Evolutionary conservation across 2,113 vertebrate genomes (phyloP), one percentile per base, ranked within the genome.

Genomic region (Polyodon spathula): DNA sequence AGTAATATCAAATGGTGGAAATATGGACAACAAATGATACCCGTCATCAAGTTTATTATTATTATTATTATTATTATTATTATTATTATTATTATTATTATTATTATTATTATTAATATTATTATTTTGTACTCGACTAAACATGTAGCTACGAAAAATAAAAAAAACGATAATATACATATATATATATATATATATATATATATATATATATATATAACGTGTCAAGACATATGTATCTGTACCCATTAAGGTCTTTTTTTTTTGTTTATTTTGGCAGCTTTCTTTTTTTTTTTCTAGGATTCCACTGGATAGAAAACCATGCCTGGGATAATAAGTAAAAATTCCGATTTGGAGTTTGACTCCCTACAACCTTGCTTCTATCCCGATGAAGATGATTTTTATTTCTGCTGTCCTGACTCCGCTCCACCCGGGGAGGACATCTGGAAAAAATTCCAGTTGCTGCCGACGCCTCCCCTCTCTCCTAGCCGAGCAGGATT

Each of bases 401-500:
- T 97, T 90, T 98, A 97, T 78, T 84, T 91, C 71, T 92, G 93
- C 77, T 93, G 92, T 76, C 94, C 95, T 40, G 94, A 96, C 83
- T 91, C 90, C 54, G 92, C 92, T 65, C 94, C 95, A 67, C 96
- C 94, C 40, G 94, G 96, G 66, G 96, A 98, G 84, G 96, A 98
- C 92, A 98, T 98, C 90, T 98, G 96, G 96, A 98, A 98, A 87
- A 98, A 98, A 92, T 98, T 98, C 81, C 93, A 97, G 86, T 78
- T 98, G 76, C 78, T 95, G 73, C 95, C 93, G 78, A 93, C 96
- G 64, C 96, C 96, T 67, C 96, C 96, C 27, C 88, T 96, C 68
- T 98, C 96, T 58, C 96, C 96, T 40, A 98, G 94, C 83, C 89
- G 93, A 14, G 92, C 89, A 8, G 90, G 88, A 68, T 86, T 93